Percentiles rank a stretch among this genome's conserved stretches.
Conservation (phyloP, 2,797 vertebrate species). For the Sebastes flavidus region DNA sequence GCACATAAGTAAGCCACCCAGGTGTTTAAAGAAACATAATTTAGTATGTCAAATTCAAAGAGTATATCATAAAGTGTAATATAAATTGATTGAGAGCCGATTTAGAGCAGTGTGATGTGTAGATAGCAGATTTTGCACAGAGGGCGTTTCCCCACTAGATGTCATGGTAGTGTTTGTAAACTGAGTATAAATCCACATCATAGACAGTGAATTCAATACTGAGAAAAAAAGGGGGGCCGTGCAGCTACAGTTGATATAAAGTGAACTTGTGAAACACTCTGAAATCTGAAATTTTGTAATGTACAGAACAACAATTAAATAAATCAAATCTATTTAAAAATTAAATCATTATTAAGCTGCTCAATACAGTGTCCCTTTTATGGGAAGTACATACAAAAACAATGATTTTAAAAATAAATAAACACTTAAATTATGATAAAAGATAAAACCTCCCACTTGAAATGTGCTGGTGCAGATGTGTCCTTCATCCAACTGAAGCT, state of each 20-base stretch:
- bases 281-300: too few relatives aligned
- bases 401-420: background rate
- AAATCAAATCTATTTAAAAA: background rate
- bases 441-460: background rate
- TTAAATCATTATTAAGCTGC: background rate
- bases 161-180: conserved; percentile 18
- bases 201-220: background rate
- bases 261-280: too few relatives aligned
- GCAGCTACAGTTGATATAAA: too few relatives aligned
- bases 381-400: background rate
- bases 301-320: too few relatives aligned
- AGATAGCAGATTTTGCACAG: background rate
- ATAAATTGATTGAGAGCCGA: accelerated
- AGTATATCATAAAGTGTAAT: background rate
- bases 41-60: background rate
- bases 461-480: background rate
- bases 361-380: background rate
- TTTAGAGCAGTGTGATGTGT: background rate
- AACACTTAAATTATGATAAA: too few relatives aligned
- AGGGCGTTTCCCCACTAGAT: conserved; percentile 38
- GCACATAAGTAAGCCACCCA: accelerated
- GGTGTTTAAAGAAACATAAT: background rate
- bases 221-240: too few relatives aligned
- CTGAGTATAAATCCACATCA: background rate
- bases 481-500: background rate